A percentile compares a stretch with the other conserved stretches of the same genome.
Evolutionary conservation across 2,888 invertebrate species (phyloP).

Genomic region (Hydrotaea diabolus): DNA sequence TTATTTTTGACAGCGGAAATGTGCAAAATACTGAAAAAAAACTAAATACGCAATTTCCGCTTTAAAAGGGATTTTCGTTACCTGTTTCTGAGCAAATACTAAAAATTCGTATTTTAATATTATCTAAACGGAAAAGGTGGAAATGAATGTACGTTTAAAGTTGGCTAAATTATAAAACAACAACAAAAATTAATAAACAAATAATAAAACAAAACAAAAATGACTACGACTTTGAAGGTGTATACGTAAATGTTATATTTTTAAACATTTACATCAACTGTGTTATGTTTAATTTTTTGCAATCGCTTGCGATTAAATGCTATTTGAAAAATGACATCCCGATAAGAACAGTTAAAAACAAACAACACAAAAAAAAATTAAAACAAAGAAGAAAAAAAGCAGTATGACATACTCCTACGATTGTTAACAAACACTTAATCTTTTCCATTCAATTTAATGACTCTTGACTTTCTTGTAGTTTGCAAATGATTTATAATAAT

Average conservation of each 20-base stretch:
- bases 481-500: no score
- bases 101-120: background rate
- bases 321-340: slow-evolving; percentile 1
- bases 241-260: slow-evolving; percentile 43
- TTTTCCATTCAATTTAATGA: slow-evolving; percentile 37
- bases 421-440: background rate
- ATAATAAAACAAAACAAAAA: no score
- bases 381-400: background rate
- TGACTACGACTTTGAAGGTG: no score
- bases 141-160: background rate
- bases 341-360: slow-evolving; percentile 37
- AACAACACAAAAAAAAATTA: background rate
- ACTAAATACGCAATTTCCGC: slow-evolving; percentile 54
- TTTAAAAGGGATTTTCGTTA: no score
- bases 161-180: no score
- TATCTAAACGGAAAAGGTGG: background rate
- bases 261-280: slow-evolving; percentile 52
- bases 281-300: background rate
- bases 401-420: slow-evolving; percentile 22
- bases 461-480: slow-evolving; percentile 3
- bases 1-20: slow-evolving; percentile 63
- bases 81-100: background rate
- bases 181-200: no score
- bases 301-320: background rate
- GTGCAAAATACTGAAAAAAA: slow-evolving; percentile 49